Base-by-base conservation (phyloP, 2,113 vertebrate genomes). In the Psophia crepitans region DNA sequence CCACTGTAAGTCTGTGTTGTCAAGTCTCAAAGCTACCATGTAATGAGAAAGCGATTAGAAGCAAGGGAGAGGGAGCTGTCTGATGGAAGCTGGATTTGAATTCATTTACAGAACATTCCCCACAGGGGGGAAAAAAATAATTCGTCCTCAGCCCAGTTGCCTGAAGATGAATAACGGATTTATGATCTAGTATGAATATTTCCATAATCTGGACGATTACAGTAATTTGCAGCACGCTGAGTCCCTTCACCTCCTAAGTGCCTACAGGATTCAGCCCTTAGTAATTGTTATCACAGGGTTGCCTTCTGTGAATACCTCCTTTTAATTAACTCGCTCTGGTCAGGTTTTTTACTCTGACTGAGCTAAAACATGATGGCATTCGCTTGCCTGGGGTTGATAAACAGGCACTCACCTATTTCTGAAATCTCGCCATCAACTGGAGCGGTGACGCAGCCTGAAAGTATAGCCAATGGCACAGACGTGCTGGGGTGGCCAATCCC, bases 111-210 rank as follows among this genome's bases (percentile, higher is more conserved):
- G 69, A 93, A 93, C n/a, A 27, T 93, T 87, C 61, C 86, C 89
- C 41, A 12, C 5, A 41, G n/a, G 41, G 54, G 49, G 49, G n/a
- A 35, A 44, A 83, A 86, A 71, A 39, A 44, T 79, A 87, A 73
- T 84, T 82, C 88, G 56, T 88, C 66, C 60, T 73, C 68, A 90
- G 65, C 89, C 89, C 61, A 65, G 57, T 93, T 95, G 86, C 91
- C 81, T 93, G 81, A 91, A 95, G 93, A 85, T 83, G 86, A 91
- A 79, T 95, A 93, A 78, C 84, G 84, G 94, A 97, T 93, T 91
- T 79, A 43, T 89, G 74, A 91, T 95, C 90, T 84, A 60, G 53
- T 78, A 91, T 73, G 90, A 96, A 44, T 95, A 95, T 87, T 93
- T 97, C 81, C 89, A 84, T 96, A 89, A 96, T 95, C 94, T 81